Evolutionary conservation across 2,888 invertebrate species (phyloP), one percentile per base, ranked within the genome.

Genomic region (Argynnis bischoffii): DNA sequence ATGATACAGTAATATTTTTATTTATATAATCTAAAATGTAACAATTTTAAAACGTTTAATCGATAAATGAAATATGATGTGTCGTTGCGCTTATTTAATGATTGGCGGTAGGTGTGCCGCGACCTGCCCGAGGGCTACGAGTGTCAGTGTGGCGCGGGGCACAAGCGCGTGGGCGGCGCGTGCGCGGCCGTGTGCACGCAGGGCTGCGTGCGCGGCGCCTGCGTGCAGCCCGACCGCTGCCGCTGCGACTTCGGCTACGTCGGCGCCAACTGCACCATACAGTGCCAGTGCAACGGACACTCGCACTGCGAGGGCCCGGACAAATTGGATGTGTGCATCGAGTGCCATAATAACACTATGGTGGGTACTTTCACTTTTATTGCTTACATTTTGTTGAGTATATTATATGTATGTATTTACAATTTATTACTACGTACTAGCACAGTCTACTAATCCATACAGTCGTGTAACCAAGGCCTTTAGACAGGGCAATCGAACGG

Each of bases 281-380:
- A 98, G 87, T 99, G 99, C 84, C 96, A 97, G 84, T 99, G 99
- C 85, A 98, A 99, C 84, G 98, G 98, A 0, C 98, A 99, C 89
- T 96, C 98, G 67, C 95, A 98, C 84, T 99, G 99, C 84, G 95
- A 95, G 78, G 97, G 98, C 1, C 97, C 97, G 8, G 96, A 97
- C 81, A 95, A 96, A 78, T 93, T 97, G 70, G 96, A 97, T 81
- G 94, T 94, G 70, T 99, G 99, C 82, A 89, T 95, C 50, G 93
- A 96, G 83, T 99, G 99, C 82, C 95, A 96, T 80, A 98, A 99
- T 82, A 97, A 98, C 81, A 99, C 99, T 2, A 96, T 96, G 96
- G 95, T 95, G 82, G 80, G 85, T 66, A 46, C 55, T 16, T 13
- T 6, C 18, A 16, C 1, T 26, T 26, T 26, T 26, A 26, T 26